Percentiles rank a stretch among this genome's conserved stretches.
Evolutionary conservation across 2,888 invertebrate genomes (phyloP).

Genomic region (Troides helena): DNA sequence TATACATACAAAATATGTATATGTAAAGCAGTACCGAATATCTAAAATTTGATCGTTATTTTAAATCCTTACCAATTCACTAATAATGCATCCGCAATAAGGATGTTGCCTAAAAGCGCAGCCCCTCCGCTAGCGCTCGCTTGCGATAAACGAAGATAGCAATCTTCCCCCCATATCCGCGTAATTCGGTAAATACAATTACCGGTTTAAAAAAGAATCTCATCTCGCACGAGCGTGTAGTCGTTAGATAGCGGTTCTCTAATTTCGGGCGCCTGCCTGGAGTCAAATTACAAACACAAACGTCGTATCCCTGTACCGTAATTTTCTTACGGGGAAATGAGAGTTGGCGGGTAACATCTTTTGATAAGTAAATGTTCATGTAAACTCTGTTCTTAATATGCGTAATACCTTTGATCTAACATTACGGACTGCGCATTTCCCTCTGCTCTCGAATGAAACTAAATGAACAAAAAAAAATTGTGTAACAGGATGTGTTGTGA

Average conservation of each 20-base stretch:
- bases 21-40: too few relatives aligned
- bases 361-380: constrained; percentile 21
- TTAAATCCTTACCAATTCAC: too few relatives aligned
- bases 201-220: constrained; percentile 17
- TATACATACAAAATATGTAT: too few relatives aligned
- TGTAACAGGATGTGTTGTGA: too few relatives aligned
- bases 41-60: too few relatives aligned
- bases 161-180: constrained; percentile 2
- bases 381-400: constrained; percentile 3
- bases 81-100: too few relatives aligned
- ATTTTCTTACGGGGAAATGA: constrained; percentile 25
- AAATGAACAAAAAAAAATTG: neutral
- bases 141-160: constrained; percentile 1
- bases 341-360: constrained; percentile 18
- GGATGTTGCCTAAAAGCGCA: too few relatives aligned
- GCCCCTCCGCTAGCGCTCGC: neutral
- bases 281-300: constrained; percentile 27
- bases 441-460: neutral
- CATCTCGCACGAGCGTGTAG: constrained; percentile 10
- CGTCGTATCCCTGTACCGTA: constrained; percentile 18
- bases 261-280: constrained; percentile 23
- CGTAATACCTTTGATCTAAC: constrained; percentile 1
- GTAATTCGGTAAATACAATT: constrained; percentile 15
- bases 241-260: constrained; percentile 21
- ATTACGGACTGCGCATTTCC: neutral